These are phyloP conservation scores for Ophiothrix spiculata DNA, from an alignment of 35 echinoderm and acorn worm genomes.

Conservation along the genomic window DNA sequence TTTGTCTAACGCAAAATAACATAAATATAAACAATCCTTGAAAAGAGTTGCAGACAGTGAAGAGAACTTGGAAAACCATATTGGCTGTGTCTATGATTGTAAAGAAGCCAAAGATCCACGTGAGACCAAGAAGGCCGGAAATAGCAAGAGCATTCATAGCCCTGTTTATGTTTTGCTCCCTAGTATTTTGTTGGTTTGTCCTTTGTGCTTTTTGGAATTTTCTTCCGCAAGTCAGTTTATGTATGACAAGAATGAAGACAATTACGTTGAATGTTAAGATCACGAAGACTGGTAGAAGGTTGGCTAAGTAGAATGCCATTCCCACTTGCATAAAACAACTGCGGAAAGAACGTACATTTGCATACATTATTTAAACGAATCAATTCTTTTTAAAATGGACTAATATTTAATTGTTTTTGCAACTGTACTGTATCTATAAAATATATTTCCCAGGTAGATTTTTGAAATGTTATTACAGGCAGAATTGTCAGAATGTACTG, in stretches of 20 bases:
- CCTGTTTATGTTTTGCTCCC: constrained; percentile 13
- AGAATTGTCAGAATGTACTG: too few species aligned
- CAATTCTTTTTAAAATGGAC: too few species aligned
- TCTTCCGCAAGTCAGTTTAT: constrained; percentile 31
- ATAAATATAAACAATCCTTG: constrained; percentile 77
- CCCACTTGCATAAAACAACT: constrained; percentile 18
- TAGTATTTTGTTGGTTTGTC: not conserved
- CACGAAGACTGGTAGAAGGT: constrained; percentile 21
- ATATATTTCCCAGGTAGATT: too few species aligned
- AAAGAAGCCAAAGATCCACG: constrained; percentile 72
- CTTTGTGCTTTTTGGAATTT: not conserved
- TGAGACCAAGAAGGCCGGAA: constrained; percentile 48
- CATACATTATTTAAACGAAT: too few species aligned
- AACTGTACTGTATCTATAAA: too few species aligned
- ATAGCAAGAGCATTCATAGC: constrained; percentile 46
- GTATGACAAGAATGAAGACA: constrained; percentile 32
- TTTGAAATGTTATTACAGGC: too few species aligned
- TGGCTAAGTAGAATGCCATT: constrained; percentile 23
- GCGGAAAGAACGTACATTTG: not conserved
- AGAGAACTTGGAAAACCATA: constrained; percentile 44
- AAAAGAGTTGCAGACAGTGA: constrained; percentile 60
- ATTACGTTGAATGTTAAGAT: constrained; percentile 18
- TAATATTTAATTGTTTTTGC: too few species aligned
- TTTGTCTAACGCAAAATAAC: constrained; percentile 50
- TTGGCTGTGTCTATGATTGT: constrained; percentile 10